A percentile compares a stretch with the other conserved stretches of the same genome.
phyloP scores from a whole-genome alignment of 2,113 vertebrate genomes.

The Ceratotherium simum region DNA sequence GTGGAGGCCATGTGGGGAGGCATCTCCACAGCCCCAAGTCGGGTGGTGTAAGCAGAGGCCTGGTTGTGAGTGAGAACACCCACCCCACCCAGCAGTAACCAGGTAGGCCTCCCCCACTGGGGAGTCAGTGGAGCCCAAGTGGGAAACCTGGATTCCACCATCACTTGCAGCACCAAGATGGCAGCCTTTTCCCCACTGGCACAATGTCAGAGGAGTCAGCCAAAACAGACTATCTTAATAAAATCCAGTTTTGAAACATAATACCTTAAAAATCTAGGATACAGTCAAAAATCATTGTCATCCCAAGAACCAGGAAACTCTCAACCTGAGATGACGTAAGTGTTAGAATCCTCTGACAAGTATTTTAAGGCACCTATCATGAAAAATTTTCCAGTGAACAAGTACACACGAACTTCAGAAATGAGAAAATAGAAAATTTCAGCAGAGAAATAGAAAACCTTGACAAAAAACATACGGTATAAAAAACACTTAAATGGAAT shows the following conservation, averaged over 20 bases:
- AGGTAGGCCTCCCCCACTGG: neutral
- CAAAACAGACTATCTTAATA: neutral
- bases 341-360: neutral
- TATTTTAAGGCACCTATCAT: neutral
- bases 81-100: neutral
- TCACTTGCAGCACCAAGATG: neutral
- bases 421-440: neutral
- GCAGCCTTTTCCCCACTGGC: neutral
- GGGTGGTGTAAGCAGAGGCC: neutral
- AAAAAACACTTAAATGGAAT: neutral
- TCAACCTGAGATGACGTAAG: neutral
- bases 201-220: neutral
- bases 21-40: neutral
- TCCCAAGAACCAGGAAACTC: neutral
- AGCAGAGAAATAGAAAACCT: neutral
- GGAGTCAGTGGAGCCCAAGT: neutral
- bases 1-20: neutral
- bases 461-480: neutral
- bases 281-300: neutral
- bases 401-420: neutral
- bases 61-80: neutral
- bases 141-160: neutral
- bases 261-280: neutral
- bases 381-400: neutral
- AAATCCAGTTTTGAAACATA: neutral